A percentile compares a stretch with the other conserved stretches of the same genome.
These are phyloP conservation scores for Tor tambroides DNA, from an alignment of 2,113 vertebrate species.

Conservation along the genomic window DNA sequence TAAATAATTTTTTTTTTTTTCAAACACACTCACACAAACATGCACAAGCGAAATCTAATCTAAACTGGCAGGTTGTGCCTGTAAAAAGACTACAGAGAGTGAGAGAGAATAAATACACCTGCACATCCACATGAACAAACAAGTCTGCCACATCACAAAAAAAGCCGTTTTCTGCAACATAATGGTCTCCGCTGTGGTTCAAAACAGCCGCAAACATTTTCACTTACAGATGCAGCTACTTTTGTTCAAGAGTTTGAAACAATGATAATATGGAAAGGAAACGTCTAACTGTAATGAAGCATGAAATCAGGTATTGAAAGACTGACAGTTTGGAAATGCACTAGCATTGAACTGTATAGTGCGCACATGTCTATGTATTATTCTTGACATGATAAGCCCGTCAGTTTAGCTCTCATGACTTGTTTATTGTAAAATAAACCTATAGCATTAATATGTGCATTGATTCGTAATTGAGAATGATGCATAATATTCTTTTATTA, in stretches of 20 bases:
- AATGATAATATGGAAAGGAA: no score
- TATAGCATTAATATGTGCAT: not conserved
- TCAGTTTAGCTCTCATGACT: not conserved
- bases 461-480: not conserved
- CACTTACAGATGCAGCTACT: not conserved
- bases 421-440: not conserved
- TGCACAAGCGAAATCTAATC: not conserved
- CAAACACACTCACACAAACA: not conserved
- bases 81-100: not conserved
- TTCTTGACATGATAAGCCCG: not conserved
- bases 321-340: not conserved
- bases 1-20: not conserved
- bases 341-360: not conserved
- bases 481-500: not conserved
- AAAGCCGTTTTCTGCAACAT: not conserved
- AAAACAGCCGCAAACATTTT: not conserved
- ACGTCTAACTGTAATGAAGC: not conserved
- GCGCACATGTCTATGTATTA: not conserved
- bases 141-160: not conserved
- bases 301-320: not conserved
- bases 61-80: not conserved
- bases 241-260: not conserved
- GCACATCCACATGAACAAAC: not conserved
- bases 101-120: not conserved
- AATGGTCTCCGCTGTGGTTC: not conserved